A percentile compares a stretch with the other conserved stretches of the same genome.
These are phyloP conservation scores for Python bivittatus DNA, from an alignment of 2,113 vertebrate species.

Conservation along the genomic window DNA sequence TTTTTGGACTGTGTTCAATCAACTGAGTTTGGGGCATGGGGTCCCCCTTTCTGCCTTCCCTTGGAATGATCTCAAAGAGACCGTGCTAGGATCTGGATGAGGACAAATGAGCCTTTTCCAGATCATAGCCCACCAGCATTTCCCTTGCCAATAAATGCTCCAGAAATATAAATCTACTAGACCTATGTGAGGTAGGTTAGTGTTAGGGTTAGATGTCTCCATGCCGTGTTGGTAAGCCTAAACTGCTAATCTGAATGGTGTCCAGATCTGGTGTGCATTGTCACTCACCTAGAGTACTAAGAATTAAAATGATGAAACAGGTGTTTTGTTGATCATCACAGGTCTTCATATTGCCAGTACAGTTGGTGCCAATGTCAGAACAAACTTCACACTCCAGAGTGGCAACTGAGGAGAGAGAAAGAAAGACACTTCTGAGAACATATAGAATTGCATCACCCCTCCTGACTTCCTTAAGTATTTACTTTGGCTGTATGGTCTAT, in stretches of 20 bases:
- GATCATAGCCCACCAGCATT: not conserved
- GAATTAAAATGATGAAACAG: not conserved
- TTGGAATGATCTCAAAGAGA: not conserved
- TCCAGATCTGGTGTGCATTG: too few species aligned
- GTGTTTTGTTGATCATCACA: not conserved
- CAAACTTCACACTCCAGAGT: not conserved
- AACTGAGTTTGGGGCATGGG: not conserved
- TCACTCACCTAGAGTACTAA: not conserved
- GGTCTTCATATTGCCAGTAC: not conserved
- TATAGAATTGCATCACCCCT: not conserved
- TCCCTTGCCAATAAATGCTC: not conserved
- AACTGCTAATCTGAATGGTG: not conserved
- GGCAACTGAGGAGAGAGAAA: not conserved
- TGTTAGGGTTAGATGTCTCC: not conserved
- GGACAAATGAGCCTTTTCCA: too few species aligned
- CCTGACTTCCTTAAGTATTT: not conserved
- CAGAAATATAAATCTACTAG: not conserved
- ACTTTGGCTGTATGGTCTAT: not conserved
- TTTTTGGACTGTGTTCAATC: not conserved
- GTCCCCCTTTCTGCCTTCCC: not conserved
- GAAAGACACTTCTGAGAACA: not conserved
- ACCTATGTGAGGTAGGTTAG: not conserved
- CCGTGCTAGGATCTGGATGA: not conserved
- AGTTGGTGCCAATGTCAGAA: not conserved
- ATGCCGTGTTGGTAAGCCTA: not conserved